These are phyloP conservation scores for Molossus molossus DNA, from an alignment of 2,797 vertebrate species.

Conservation along the genomic window DNA sequence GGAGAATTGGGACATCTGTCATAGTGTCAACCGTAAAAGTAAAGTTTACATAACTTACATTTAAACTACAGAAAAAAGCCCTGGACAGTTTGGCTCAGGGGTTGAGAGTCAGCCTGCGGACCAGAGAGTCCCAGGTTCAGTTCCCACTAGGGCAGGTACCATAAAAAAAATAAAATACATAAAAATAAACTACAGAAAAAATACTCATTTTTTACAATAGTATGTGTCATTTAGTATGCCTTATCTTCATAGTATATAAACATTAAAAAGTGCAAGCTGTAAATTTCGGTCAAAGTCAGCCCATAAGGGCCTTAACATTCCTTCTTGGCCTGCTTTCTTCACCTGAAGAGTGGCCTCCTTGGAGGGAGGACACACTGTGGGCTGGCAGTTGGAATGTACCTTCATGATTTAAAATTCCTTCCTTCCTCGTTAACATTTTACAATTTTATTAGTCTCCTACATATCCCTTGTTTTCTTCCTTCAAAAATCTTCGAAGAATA, in stretches of 20 bases:
- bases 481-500: background rate
- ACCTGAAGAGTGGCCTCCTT: background rate
- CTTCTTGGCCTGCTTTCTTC: background rate
- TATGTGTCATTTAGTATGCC: background rate
- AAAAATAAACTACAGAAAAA: background rate
- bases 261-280: background rate
- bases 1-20: background rate
- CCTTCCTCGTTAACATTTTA: constrained; percentile 20
- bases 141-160: too few species aligned
- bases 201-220: background rate
- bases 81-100: too few species aligned
- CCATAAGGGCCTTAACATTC: background rate
- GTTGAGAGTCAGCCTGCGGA: too few species aligned
- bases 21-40: background rate
- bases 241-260: background rate
- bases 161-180: too few species aligned
- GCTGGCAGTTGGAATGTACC: background rate
- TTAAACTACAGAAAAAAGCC: constrained; percentile 6
- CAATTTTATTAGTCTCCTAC: background rate
- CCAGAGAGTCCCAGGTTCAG: too few species aligned
- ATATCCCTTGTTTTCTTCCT: background rate
- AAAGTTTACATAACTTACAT: background rate
- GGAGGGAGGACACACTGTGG: too few species aligned
- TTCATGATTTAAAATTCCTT: constrained; percentile 34
- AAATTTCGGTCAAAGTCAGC: constrained; percentile 35